Conservation (phyloP, 2,797 vertebrate species). For the Sciurus carolinensis region DNA sequence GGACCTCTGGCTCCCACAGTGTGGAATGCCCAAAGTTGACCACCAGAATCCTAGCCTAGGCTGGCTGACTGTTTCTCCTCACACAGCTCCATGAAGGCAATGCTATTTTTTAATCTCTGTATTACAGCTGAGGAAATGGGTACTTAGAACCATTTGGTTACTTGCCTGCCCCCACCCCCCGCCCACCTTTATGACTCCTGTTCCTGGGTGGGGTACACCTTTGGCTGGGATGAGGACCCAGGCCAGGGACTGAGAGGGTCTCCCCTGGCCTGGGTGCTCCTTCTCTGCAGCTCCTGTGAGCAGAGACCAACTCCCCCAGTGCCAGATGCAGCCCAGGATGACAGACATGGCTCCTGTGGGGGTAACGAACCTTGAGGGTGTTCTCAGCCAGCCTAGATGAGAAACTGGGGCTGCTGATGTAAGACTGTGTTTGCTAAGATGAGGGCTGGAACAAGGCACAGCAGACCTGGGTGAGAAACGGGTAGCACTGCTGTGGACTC, state of each 20-base stretch:
- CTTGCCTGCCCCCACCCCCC: neutral
- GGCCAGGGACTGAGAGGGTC: neutral
- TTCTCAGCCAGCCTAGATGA: neutral
- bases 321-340: neutral
- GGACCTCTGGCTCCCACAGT: neutral
- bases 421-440: neutral
- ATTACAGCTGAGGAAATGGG: neutral
- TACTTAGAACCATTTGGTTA: neutral
- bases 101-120: neutral
- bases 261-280: neutral
- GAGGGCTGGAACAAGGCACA: neutral
- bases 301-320: neutral
- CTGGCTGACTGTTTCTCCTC: neutral
- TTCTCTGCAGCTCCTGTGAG: neutral
- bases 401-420: neutral
- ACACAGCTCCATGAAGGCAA: neutral
- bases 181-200: neutral
- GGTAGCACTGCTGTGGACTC: no score
- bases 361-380: neutral
- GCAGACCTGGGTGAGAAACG: neutral
- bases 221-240: neutral
- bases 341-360: fast-evolving
- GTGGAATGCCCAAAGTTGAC: neutral
- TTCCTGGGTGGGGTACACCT: neutral
- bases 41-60: neutral